phyloP scores from a whole-genome alignment of 2,888 invertebrate genomes.

The Rosalia funebris region DNA sequence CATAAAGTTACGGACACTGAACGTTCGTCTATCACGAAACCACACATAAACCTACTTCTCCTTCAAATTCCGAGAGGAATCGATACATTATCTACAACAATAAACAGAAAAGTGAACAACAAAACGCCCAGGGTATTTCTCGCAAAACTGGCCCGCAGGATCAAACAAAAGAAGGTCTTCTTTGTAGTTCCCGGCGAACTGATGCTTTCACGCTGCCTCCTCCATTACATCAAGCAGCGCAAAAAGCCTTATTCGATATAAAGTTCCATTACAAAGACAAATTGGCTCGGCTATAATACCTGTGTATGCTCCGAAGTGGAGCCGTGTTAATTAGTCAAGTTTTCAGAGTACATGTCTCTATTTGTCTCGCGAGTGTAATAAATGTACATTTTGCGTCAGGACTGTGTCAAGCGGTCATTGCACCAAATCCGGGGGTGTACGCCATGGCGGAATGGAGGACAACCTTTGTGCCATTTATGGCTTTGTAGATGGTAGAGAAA shows the following conservation, averaged over 20 bases:
- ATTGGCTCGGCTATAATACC: conserved; percentile 8
- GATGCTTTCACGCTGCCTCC: neutral
- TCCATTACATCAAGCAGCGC: neutral
- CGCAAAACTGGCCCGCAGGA: neutral
- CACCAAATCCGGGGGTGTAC: neutral
- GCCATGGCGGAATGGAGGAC: no score
- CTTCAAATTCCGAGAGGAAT: no score
- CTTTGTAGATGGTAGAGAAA: no score
- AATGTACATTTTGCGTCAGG: conserved; percentile 23
- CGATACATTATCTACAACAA: neutral
- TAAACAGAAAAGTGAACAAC: neutral
- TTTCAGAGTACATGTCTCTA: conserved; percentile 23
- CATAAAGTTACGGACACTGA: no score
- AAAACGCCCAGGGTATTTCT: neutral
- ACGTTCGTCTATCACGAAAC: no score
- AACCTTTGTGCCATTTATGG: no score
- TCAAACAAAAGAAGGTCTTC: neutral
- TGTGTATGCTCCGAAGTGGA: conserved; percentile 13
- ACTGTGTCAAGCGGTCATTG: conserved; percentile 18
- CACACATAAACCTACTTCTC: no score
- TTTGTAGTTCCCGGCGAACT: neutral
- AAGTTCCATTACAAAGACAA: conserved; percentile 17
- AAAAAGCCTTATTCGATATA: neutral
- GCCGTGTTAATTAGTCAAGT: conserved; percentile 31
- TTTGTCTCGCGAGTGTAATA: conserved; percentile 25